phyloP scores from a whole-genome alignment of 2,113 vertebrate genomes.

The Laticauda laticaudata region DNA sequence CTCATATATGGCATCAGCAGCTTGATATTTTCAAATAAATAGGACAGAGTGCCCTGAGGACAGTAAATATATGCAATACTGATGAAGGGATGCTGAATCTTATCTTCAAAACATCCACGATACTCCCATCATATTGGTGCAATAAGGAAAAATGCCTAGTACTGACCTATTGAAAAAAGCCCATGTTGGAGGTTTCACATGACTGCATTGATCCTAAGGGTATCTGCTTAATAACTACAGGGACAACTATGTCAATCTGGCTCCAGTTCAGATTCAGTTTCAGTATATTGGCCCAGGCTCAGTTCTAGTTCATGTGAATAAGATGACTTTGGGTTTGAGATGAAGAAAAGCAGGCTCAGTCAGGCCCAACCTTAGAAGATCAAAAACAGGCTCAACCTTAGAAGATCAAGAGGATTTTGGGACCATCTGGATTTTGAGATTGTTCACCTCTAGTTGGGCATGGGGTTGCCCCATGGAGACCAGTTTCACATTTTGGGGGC shows the following conservation, averaged over 20 bases:
- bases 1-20: not conserved
- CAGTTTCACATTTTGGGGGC: not conserved
- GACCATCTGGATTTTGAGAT: not conserved
- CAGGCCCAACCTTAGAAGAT: not conserved
- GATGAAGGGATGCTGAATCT: not conserved
- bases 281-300: not conserved
- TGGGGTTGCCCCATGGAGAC: not conserved
- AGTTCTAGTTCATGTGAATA: not conserved
- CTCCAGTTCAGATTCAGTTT: not conserved
- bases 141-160: not conserved
- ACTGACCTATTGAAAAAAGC: not conserved
- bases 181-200: not conserved
- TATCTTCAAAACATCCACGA: not conserved
- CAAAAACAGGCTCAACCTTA: not conserved
- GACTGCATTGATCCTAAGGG: not conserved
- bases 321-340: not conserved
- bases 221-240: not conserved
- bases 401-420: not conserved
- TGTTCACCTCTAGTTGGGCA: not conserved
- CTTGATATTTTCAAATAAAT: not conserved
- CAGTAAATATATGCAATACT: not conserved
- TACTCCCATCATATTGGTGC: not conserved
- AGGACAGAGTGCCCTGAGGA: not conserved
- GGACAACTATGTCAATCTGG: not conserved
- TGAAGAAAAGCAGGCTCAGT: not conserved